Conservation (phyloP, 1,140 invertebrate species). For the Drosophila fuyamai region DNA sequence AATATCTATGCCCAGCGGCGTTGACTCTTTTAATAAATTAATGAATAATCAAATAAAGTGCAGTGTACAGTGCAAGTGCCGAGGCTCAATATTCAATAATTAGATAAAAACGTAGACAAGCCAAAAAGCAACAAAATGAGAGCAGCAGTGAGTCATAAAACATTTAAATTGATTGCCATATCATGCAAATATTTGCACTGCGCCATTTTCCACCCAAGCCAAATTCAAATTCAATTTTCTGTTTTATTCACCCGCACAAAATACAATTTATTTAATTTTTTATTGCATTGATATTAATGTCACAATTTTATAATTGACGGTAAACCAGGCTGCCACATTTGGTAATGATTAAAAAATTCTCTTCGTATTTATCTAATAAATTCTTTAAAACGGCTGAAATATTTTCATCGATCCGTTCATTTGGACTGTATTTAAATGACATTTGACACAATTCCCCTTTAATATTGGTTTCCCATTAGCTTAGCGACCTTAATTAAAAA, state of each 20-base stretch:
- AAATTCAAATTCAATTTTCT: slow-evolving; percentile 42
- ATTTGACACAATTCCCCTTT: neutral
- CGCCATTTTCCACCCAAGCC: slow-evolving; percentile 35
- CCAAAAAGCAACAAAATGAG: slow-evolving; percentile 28
- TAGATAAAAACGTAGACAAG: slow-evolving; percentile 61
- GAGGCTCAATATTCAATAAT: slow-evolving; percentile 58
- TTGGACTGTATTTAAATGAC: neutral
- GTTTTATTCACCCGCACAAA: slow-evolving; percentile 4
- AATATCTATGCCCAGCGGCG: slow-evolving; percentile 39
- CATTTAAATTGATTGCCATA: slow-evolving; percentile 72
- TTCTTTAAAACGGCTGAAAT: neutral
- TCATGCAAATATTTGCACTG: slow-evolving; percentile 70
- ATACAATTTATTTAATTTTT: slow-evolving; percentile 30
- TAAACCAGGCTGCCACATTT: neutral
- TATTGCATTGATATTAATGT: slow-evolving; percentile 15
- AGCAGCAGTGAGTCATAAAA: slow-evolving; percentile 53
- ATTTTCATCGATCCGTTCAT: neutral
- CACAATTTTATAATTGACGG: slow-evolving; percentile 3
- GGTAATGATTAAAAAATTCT: neutral
- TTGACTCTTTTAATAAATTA: slow-evolving; percentile 60
- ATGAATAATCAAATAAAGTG: slow-evolving; percentile 58
- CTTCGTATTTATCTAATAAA: neutral
- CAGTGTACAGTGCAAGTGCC: slow-evolving; percentile 40
- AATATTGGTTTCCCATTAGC: neutral
- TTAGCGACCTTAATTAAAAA: slow-evolving; percentile 6